A percentile compares a stretch with the other conserved stretches of the same genome.
Conservation (phyloP, 2,113 vertebrate species). For the Struthio camelus region DNA sequence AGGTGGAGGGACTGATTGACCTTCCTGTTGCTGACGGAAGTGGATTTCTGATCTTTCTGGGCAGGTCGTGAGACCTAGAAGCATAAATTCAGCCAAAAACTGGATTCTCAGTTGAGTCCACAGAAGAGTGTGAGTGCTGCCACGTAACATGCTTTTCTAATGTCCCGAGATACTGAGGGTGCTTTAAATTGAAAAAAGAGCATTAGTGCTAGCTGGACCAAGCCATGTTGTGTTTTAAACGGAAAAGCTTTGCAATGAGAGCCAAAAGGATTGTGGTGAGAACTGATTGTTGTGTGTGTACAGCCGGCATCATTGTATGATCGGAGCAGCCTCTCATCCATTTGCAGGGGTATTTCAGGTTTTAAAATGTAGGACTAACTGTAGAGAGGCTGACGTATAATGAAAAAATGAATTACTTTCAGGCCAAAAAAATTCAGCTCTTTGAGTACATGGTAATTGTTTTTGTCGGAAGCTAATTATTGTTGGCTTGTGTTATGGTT, state of each 20-base stretch:
- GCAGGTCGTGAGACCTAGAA: neutral
- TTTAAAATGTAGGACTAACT: constrained; percentile 38
- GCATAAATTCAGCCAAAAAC: neutral
- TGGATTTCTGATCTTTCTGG: neutral
- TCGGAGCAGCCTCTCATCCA: neutral
- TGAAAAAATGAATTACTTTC: constrained; percentile 42
- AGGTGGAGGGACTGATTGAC: neutral
- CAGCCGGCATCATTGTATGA: neutral
- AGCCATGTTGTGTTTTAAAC: neutral
- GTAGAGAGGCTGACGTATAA: neutral
- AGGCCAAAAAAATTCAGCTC: constrained; percentile 17
- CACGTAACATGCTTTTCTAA: rapidly evolving
- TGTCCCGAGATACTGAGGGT: neutral
- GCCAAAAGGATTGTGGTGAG: neutral
- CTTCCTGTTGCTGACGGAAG: neutral
- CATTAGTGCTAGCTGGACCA: neutral
- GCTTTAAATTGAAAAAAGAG: neutral
- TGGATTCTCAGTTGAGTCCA: neutral
- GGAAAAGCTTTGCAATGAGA: neutral
- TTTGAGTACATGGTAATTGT: constrained; percentile 40
- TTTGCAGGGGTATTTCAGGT: constrained; percentile 8
- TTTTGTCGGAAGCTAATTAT: constrained; percentile 58
- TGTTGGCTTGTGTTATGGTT: constrained; percentile 39
- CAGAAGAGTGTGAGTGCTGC: neutral
- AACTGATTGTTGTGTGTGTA: neutral